Evolutionary conservation across 1,140 invertebrate genomes (phyloP), one percentile per base, ranked within the genome.

Genomic region (Triops longicaudatus): DNA sequence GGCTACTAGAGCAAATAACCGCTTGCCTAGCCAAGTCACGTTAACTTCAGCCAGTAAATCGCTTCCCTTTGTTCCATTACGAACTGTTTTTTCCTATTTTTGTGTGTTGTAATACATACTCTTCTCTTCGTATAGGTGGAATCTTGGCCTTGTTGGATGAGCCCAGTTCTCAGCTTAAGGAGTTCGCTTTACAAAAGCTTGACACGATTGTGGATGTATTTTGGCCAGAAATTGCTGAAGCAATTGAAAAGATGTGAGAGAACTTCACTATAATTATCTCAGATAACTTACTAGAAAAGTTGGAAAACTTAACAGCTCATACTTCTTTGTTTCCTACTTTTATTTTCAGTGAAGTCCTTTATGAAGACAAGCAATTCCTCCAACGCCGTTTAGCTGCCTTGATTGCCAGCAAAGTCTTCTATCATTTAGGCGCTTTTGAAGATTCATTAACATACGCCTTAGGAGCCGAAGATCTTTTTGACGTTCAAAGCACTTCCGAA

Each of bases 171-270:
- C 94, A 98, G 85, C 86, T 99, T 72, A 97, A 97, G 85, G 90
- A 94, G 2, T 98, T 97, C 85, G 96, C 97, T 26, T 82, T 91
- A 75, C 92, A 92, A 81, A 96, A 96, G 82, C 86, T 99, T 72
- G 92, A 98, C 84, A 88, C 90, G 81, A 95, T 99, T 83, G 96
- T 98, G 0, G 95, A 98, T 84, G 93, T 97, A 84, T 98, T 98
- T 86, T 98, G 97, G 97, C 94, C 96, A 22, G 97, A 98, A 86
- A 98, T 98, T 79, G 97, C 96, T 0, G 97, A 99, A 86, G 94
- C 95, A 12, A 96, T 99, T 82, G 92, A 94, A 82, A 98, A 98
- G 86, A 98, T 99, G 91, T 92, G 87, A 86, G 87, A 50, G 84
- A 79, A 1, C 43, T 31, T 14, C 1, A 9, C 27, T 72, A 22